phyloP scores from a whole-genome alignment of 2,888 invertebrate genomes.

The Nemurella pictetii region DNA sequence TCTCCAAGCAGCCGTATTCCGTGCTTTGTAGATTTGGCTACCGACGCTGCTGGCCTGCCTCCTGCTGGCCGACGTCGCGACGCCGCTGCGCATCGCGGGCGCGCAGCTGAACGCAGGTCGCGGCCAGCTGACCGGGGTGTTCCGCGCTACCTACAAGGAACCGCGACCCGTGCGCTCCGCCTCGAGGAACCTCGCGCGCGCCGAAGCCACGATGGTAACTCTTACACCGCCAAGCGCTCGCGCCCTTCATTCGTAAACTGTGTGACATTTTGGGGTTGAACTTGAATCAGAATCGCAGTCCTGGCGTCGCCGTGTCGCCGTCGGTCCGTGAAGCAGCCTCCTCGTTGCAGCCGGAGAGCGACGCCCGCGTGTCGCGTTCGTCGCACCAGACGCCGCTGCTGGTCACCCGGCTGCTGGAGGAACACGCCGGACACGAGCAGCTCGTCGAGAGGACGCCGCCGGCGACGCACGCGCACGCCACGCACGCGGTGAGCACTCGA shows the following conservation, averaged over 20 bases:
- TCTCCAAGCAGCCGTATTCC: no score
- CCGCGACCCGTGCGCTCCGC: background rate
- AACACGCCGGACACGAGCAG: background rate
- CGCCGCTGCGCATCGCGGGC: background rate
- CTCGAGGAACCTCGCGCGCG: background rate
- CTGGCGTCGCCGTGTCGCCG: no score
- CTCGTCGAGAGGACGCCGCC: background rate
- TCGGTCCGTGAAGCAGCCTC: no score
- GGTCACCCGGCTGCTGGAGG: background rate
- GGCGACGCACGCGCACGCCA: background rate
- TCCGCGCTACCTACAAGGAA: background rate
- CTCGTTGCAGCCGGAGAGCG: background rate
- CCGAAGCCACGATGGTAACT: background rate
- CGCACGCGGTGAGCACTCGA: background rate
- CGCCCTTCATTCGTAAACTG: no score
- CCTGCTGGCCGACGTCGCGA: background rate
- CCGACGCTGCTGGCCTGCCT: background rate
- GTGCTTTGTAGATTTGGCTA: background rate
- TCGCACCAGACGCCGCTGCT: background rate
- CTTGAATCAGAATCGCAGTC: no score
- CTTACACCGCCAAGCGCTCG: no score
- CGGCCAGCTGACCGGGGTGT: background rate
- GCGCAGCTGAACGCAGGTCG: background rate
- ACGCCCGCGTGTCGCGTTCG: slow-evolving; percentile 8
- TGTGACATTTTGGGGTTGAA: no score